These are phyloP conservation scores for Porites australiensis DNA, from an alignment of 64 coral and sea anemone species.

Conservation along the genomic window DNA sequence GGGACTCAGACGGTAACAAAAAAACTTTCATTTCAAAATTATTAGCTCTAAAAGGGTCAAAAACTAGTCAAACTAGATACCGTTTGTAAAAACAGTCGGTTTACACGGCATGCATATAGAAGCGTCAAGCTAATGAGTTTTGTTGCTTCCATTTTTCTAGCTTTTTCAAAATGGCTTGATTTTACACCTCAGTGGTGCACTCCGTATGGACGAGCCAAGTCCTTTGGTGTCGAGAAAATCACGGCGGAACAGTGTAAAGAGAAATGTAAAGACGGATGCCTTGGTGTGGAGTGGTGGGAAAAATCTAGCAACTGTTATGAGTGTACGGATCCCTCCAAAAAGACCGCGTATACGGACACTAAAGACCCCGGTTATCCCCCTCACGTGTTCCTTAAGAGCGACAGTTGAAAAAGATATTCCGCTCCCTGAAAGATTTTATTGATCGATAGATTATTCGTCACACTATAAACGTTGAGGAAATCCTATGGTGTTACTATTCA, in stretches of 20 bases:
- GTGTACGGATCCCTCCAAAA: neutral
- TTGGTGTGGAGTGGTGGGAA: neutral
- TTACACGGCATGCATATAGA: no score
- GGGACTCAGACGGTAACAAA: no score
- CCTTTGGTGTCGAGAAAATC: neutral
- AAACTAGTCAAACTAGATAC: no score
- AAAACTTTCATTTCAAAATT: no score
- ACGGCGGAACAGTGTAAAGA: neutral
- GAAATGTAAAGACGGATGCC: neutral
- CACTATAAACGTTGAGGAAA: no score
- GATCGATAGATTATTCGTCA: no score
- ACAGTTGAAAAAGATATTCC: neutral
- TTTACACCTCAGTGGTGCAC: conserved; percentile 4
- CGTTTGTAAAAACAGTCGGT: no score
- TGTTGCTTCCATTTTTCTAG: neutral
- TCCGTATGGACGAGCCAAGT: neutral
- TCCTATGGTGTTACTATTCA: no score
- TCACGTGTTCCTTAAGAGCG: neutral
- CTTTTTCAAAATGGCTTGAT: neutral
- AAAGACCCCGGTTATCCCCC: neutral
- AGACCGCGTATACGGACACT: neutral
- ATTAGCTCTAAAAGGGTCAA: no score
- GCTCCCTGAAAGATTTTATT: no score
- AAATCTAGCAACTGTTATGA: neutral
- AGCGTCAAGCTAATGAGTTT: no score